Base-by-base conservation (phyloP, 2,888 invertebrate species). In the Malthinus seriepunctatus region DNA sequence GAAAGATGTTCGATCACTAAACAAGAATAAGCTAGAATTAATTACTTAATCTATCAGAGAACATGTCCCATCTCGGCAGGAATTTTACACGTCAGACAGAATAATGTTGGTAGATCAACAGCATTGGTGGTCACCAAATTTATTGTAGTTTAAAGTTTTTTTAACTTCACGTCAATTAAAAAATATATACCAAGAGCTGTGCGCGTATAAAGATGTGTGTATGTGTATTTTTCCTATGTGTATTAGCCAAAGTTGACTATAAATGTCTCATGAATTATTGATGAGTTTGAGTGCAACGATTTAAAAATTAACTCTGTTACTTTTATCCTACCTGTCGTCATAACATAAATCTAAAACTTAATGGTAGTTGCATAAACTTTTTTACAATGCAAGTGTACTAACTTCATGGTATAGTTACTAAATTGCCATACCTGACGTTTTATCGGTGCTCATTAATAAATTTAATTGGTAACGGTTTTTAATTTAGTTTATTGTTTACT, bases 11-110 rank as follows among this genome's bases (percentile, higher is more conserved):
- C n/a, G 15, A 46, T 46, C 37, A 35, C 37, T 23, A 23, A 35
- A 31, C 32, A 12, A 46, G 32, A 46, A n/a, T n/a, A 31, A 46
- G 34, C n/a, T 42, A 23, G 42, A 74, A 74, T 75, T 75, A 75
- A 76, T 76, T 76, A 73, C 74, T 76, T 75, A 75, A 76, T 76
- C 73, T 75, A 75, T 75, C 76, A 73, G 75, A 75, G 75, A 75
- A 75, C 71, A 68, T 66, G 62, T 68, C 72, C 23, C 74, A 73
- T 73, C 72, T 71, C 50, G 12, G 51, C 50, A 48, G 51, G 51
- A 60, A 63, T 54, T 61, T 59, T 46, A 60, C 56, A 58, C 46
- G 56, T 49, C 62, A 56, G 45, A 46, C 47, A 15, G 35, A 59
- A 60, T 56, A 55, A 59, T 50, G 50, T 42, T 39, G 45, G 31